These are phyloP conservation scores for Eidolon dupreanum DNA, from an alignment of 2,797 vertebrate genomes.

Conservation along the genomic window DNA sequence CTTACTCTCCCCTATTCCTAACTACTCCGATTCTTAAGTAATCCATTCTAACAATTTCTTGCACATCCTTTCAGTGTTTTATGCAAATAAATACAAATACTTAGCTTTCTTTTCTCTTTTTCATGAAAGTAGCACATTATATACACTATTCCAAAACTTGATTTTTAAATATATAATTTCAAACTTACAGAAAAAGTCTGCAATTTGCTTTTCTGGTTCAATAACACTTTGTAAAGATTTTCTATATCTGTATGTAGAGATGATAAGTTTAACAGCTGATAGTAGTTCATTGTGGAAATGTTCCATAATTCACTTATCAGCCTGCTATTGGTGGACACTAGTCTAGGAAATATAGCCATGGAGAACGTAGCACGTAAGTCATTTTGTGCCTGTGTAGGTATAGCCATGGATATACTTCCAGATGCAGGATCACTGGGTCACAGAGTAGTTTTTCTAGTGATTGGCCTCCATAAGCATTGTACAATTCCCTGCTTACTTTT, in stretches of 20 bases:
- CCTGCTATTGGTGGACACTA: not conserved
- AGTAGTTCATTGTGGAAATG: not conserved
- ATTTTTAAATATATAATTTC: not conserved
- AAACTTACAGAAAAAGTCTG: not conserved
- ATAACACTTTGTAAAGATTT: slow-evolving; percentile 12
- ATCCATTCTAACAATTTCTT: not conserved
- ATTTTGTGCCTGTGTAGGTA: fast-evolving
- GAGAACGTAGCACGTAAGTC: not conserved
- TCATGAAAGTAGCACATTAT: not conserved
- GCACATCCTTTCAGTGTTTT: not conserved
- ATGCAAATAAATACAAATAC: not conserved
- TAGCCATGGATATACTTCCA: not conserved
- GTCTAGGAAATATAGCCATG: not conserved
- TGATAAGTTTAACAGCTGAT: not conserved
- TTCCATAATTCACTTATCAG: not conserved
- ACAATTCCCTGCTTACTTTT: not conserved
- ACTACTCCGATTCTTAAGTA: not conserved
- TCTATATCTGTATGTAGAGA: not conserved
- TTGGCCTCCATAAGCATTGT: not conserved
- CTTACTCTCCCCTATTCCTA: not conserved
- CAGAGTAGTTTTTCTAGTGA: not conserved
- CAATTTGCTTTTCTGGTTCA: not conserved
- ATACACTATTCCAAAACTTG: not conserved
- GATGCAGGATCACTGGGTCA: not conserved
- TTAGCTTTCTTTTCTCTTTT: not conserved